Conservation (phyloP, 2,113 vertebrate species). For the Physeter macrocephalus region DNA sequence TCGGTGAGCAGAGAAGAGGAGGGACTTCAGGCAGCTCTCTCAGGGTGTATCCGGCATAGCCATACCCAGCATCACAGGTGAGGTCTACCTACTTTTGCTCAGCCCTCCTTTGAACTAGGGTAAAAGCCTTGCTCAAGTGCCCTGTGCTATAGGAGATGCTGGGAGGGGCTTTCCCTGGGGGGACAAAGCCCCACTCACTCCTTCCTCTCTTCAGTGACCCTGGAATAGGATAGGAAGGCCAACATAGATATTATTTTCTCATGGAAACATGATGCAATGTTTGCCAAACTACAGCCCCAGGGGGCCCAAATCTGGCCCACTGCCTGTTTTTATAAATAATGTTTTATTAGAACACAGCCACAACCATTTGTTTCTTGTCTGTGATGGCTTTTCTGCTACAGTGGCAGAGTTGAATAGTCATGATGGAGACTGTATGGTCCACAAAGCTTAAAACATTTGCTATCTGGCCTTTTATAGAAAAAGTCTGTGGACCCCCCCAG, state of each 20-base stretch:
- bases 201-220: not conserved
- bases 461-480: not conserved
- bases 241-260: not conserved
- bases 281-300: not conserved
- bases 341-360: constrained; percentile 24
- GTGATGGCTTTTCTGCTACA: not conserved
- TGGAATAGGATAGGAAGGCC: not conserved
- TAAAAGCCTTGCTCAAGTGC: not conserved
- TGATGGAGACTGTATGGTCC: not conserved
- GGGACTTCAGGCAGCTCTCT: not conserved
- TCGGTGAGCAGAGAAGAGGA: not conserved
- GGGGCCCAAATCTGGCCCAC: not conserved
- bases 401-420: not conserved
- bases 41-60: not conserved
- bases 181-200: not conserved
- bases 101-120: not conserved
- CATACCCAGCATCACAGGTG: not conserved
- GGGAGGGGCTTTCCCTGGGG: not conserved
- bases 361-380: not conserved
- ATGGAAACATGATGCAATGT: not conserved
- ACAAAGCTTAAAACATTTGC: not conserved
- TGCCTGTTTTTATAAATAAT: constrained; percentile 28
- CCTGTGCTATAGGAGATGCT: not conserved
- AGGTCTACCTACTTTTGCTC: not conserved
- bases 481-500: not conserved